Evolutionary conservation across 2,797 vertebrate species (phyloP).

Genomic region (Parotocinclus haroldoi): DNA sequence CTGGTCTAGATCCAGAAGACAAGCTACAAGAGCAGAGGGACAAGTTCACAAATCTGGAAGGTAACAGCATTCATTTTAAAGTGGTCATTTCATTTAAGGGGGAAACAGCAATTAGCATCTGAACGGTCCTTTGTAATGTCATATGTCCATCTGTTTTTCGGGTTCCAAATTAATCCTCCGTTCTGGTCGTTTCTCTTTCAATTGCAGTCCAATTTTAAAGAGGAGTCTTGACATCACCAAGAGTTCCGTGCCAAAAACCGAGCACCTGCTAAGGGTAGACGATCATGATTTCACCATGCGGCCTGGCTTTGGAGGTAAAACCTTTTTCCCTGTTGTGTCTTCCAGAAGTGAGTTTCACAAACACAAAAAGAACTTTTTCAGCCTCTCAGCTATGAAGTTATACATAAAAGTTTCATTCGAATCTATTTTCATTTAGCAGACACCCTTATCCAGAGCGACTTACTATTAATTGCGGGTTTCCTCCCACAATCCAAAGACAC

Average conservation of each 20-base stretch:
- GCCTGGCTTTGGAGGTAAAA: slow-evolving; percentile 89
- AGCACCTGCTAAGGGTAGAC: slow-evolving; percentile 85
- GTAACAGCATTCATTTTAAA: slow-evolving; percentile 39
- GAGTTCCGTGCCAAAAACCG: slow-evolving; percentile 78
- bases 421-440: no score
- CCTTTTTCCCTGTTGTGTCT: background rate
- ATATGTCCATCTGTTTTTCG: background rate
- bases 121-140: background rate
- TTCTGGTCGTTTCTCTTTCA: background rate
- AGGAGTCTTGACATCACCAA: slow-evolving; percentile 87
- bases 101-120: no score
- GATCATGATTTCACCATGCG: slow-evolving; percentile 95
- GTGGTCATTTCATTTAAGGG: no score
- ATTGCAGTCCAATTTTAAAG: slow-evolving; percentile 75
- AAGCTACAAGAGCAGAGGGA: slow-evolving; percentile 44
- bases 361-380: no score
- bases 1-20: slow-evolving; percentile 58
- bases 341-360: no score
- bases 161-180: background rate
- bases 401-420: no score
- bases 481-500: no score
- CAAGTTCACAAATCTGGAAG: slow-evolving; percentile 55
- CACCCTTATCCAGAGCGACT: no score
- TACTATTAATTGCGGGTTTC: no score
- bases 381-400: no score